These are phyloP conservation scores for Halcyon leucocephala DNA, from an alignment of 2,797 vertebrate genomes.

Conservation along the genomic window DNA sequence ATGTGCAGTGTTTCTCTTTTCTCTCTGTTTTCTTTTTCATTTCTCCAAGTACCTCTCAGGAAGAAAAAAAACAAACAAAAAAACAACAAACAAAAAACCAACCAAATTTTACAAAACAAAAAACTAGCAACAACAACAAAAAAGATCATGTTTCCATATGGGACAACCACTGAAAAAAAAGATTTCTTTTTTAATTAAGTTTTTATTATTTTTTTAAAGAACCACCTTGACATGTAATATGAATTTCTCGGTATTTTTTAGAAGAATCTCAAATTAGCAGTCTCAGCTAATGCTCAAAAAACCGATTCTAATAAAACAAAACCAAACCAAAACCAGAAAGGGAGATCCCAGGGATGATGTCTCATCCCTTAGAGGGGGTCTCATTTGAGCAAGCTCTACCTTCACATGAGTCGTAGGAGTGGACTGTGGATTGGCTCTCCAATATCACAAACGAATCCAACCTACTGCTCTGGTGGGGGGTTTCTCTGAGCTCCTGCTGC, in stretches of 20 bases:
- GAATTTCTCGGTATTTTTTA: neutral
- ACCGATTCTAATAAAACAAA: neutral
- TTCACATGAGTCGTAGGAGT: neutral
- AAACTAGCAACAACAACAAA: neutral
- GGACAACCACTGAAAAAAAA: neutral
- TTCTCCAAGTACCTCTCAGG: neutral
- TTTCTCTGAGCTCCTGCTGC: neutral
- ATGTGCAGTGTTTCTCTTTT: neutral
- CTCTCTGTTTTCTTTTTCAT: neutral
- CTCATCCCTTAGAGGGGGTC: fast-evolving
- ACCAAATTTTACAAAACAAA: neutral
- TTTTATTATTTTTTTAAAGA: neutral
- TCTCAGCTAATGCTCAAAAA: neutral
- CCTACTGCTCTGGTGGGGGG: fast-evolving
- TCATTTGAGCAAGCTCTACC: neutral
- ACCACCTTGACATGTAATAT: neutral
- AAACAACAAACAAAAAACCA: neutral
- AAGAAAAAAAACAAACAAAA: neutral
- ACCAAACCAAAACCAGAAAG: neutral
- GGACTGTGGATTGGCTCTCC: fast-evolving
- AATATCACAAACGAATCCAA: fast-evolving
- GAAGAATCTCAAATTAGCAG: neutral
- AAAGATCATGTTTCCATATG: neutral
- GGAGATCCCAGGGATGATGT: neutral
- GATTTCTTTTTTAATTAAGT: too few relatives aligned